Evolutionary conservation across 2,888 invertebrate species (phyloP).

Genomic region (Leptopterna dolabrata): DNA sequence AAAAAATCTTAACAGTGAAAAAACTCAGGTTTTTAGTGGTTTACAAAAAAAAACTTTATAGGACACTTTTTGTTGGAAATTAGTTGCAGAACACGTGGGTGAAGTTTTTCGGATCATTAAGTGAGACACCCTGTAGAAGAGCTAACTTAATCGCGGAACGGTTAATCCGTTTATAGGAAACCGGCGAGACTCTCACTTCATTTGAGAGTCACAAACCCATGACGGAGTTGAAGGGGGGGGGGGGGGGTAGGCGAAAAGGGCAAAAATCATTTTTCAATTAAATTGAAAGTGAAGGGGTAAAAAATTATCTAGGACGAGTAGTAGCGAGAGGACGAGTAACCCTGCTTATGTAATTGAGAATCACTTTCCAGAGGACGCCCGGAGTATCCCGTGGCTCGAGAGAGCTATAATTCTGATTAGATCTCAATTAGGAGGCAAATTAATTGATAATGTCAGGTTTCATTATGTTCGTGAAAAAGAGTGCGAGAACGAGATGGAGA

Average conservation of each 20-base stretch:
- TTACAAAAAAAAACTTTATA: no score
- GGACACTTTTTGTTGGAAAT: no score
- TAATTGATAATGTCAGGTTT: slow-evolving; percentile 31
- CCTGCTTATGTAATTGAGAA: neutral
- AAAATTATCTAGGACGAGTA: neutral
- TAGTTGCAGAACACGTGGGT: no score
- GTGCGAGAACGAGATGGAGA: neutral
- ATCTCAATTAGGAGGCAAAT: slow-evolving; percentile 25
- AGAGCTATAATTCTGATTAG: neutral
- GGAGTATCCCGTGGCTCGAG: neutral
- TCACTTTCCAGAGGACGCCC: neutral
- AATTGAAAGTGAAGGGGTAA: neutral
- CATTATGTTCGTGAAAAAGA: neutral
- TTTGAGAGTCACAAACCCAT: neutral
- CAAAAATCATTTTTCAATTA: slow-evolving; percentile 12
- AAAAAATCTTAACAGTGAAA: no score
- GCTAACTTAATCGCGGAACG: neutral
- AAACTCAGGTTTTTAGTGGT: no score
- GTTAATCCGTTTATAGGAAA: neutral
- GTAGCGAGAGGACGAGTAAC: neutral
- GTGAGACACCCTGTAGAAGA: neutral
- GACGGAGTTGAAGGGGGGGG: neutral
- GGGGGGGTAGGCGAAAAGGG: neutral
- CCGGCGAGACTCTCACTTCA: neutral
- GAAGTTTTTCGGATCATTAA: no score